Evolutionary conservation across 2,888 invertebrate genomes (phyloP).

Genomic region (Gisinianus flammeolus): DNA sequence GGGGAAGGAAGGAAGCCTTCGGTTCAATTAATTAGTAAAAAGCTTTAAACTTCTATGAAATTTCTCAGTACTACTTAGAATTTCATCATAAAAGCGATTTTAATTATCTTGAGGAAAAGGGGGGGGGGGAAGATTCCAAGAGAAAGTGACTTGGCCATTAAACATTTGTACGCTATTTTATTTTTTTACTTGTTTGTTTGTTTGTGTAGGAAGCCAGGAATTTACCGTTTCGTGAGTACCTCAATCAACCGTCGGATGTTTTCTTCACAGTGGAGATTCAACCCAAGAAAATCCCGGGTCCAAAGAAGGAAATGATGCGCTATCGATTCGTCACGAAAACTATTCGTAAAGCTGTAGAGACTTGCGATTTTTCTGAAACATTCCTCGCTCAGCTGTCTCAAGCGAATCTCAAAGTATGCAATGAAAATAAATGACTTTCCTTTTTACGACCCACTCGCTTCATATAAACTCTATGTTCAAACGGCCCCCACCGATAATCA

Average conservation of each 20-base stretch:
- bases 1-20: no score
- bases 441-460: constrained; percentile 21
- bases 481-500: background rate
- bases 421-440: constrained; percentile 11
- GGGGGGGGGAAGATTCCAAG: no score
- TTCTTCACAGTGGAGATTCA: constrained; percentile 57
- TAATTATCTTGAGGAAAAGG: background rate
- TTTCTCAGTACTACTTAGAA: background rate
- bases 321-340: constrained; percentile 58
- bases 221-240: constrained; percentile 64
- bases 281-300: constrained; percentile 48
- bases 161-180: no score
- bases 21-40: no score
- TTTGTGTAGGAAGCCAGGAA: constrained; percentile 62
- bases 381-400: constrained; percentile 57
- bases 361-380: constrained; percentile 57
- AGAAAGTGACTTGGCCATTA: no score
- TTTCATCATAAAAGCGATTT: background rate
- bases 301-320: constrained; percentile 54
- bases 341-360: constrained; percentile 53
- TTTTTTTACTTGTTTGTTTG: constrained; percentile 25
- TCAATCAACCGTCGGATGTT: constrained; percentile 60
- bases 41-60: background rate
- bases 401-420: constrained; percentile 54
- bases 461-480: constrained; percentile 9